phyloP scores from a whole-genome alignment of 2,113 vertebrate genomes.

The Cygnus buccinator region DNA sequence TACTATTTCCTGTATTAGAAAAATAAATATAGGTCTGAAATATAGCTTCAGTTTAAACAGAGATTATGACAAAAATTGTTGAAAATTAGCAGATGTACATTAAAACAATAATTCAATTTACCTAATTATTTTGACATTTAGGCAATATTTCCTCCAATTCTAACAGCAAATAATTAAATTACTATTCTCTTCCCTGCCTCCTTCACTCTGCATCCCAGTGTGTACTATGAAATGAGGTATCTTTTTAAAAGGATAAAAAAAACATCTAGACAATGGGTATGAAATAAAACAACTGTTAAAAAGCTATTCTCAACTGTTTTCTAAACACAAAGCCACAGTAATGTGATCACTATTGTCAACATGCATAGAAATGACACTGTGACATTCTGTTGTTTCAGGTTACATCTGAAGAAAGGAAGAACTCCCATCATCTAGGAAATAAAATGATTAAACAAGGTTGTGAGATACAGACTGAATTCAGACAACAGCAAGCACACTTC shows the following conservation, averaged over 20 bases:
- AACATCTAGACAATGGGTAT: not conserved
- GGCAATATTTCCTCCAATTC: not conserved
- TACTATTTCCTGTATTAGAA: constrained; percentile 73
- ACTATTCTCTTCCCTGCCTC: not conserved
- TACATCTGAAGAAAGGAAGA: not conserved
- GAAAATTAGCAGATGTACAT: constrained; percentile 28
- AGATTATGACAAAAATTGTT: constrained; percentile 39
- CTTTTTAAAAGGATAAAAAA: not conserved
- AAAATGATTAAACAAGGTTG: not conserved
- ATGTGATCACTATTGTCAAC: not conserved
- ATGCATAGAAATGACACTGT: not conserved
- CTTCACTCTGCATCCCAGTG: not conserved
- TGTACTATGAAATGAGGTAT: not conserved
- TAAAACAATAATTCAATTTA: not conserved
- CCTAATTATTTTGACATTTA: not conserved
- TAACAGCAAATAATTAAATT: constrained; percentile 25
- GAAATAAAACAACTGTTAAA: constrained; percentile 5
- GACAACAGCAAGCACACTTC: not conserved
- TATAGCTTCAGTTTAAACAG: constrained; percentile 20
- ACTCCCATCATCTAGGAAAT: not conserved
- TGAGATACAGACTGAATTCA: not conserved
- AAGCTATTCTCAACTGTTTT: not conserved
- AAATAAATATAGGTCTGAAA: constrained; percentile 62
- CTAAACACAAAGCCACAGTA: not conserved
- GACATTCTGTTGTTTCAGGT: not conserved